Evolutionary conservation across 2,797 vertebrate species (phyloP).

Genomic region (Staurois parvus): DNA sequence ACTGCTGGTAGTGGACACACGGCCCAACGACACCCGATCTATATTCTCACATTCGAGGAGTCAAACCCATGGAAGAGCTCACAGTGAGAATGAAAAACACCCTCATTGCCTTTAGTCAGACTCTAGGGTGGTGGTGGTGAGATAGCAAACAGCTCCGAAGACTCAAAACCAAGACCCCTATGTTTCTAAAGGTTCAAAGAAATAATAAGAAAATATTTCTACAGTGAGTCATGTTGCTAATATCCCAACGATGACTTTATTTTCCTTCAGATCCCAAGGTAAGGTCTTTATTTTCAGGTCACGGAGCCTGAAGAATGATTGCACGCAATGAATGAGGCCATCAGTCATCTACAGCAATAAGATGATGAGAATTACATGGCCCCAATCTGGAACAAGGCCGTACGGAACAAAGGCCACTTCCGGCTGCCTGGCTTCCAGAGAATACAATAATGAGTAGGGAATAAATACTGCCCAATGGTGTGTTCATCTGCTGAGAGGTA

Average conservation of each 20-base stretch:
- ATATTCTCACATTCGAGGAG: too few species aligned
- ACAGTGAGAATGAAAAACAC: too few species aligned
- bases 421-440: conserved; percentile 19
- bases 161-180: neutral
- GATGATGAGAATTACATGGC: conserved; percentile 18
- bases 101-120: too few species aligned
- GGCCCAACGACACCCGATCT: too few species aligned
- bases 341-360: conserved; percentile 18
- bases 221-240: neutral
- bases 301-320: neutral
- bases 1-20: too few species aligned
- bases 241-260: neutral
- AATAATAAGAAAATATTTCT: conserved; percentile 18
- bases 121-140: too few species aligned
- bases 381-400: neutral
- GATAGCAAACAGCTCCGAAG: neutral
- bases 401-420: neutral
- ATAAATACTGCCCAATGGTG: conserved; percentile 10
- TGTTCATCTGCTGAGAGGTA: neutral
- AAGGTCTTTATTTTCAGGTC: neutral
- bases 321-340: neutral
- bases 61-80: too few species aligned
- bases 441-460: conserved; percentile 40
- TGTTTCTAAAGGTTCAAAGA: neutral
- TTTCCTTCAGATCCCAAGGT: neutral